These are phyloP conservation scores for Turnix velox DNA, from an alignment of 2,113 vertebrate species.

Conservation along the genomic window DNA sequence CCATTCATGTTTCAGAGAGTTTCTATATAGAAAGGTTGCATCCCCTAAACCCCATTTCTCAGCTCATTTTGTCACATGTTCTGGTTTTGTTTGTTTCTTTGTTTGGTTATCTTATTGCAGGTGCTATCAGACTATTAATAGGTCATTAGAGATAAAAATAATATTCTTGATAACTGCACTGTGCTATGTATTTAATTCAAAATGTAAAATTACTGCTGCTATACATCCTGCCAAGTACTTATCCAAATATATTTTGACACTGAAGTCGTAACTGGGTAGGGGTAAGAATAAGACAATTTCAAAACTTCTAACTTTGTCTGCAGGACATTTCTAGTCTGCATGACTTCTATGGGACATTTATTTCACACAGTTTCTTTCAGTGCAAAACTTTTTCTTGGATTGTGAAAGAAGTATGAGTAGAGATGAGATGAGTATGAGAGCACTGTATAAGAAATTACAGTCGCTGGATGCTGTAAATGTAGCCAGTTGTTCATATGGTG, in stretches of 20 bases:
- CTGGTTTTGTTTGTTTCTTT: not conserved
- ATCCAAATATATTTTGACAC: not conserved
- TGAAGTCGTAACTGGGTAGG: not conserved
- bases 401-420: not conserved
- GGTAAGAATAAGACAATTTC: not conserved
- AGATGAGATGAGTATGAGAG: not conserved
- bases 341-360: not conserved
- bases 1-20: not conserved
- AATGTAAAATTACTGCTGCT: not conserved
- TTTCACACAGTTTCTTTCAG: not conserved
- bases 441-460: not conserved
- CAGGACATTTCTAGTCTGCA: too few species aligned
- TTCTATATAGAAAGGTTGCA: not conserved
- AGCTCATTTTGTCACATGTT: not conserved
- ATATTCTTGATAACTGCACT: not conserved
- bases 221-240: not conserved
- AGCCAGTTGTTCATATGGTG: not conserved
- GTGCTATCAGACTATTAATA: not conserved
- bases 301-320: not conserved
- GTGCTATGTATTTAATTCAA: not conserved
- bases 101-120: not conserved
- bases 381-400: not conserved
- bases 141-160: not conserved
- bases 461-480: not conserved
- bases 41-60: not conserved